Conservation (phyloP, 2,888 invertebrate genomes). For the Asteroscopus sphinx region DNA sequence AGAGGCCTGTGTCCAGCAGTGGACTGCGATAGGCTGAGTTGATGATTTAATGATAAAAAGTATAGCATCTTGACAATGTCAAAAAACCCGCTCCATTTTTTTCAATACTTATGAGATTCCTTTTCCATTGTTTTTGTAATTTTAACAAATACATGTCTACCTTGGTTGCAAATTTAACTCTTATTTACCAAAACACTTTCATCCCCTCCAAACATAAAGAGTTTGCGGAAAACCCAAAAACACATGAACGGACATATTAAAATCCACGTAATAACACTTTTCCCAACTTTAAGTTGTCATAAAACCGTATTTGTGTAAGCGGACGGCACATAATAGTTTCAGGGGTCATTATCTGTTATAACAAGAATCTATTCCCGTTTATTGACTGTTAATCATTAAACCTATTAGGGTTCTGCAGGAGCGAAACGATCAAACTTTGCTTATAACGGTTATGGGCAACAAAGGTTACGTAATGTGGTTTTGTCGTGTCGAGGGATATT, state of each 20-base stretch:
- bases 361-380: conserved; percentile 66
- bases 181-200: conserved; percentile 6
- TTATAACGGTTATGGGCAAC: conserved; percentile 69
- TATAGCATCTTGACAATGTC: too few species aligned
- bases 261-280: conserved; percentile 49
- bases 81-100: too few species aligned
- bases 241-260: conserved; percentile 36
- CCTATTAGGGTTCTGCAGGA: conserved; percentile 60
- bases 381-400: conserved; percentile 76
- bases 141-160: too few species aligned
- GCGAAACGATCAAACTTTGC: conserved; percentile 73
- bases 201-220: conserved; percentile 5
- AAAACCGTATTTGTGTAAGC: conserved; percentile 43
- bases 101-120: too few species aligned
- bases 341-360: conserved; percentile 58
- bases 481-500: conserved; percentile 68
- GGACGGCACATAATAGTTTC: conserved; percentile 49
- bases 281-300: conserved; percentile 37
- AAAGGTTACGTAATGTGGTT: conserved; percentile 67
- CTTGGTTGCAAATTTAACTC: neutral
- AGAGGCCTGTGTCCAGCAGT: too few species aligned
- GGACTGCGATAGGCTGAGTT: too few species aligned
- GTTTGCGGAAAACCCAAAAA: conserved; percentile 22
- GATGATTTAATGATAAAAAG: too few species aligned
- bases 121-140: too few species aligned